phyloP scores from a whole-genome alignment of 2,797 vertebrate species.

The Clarias fuscus region DNA sequence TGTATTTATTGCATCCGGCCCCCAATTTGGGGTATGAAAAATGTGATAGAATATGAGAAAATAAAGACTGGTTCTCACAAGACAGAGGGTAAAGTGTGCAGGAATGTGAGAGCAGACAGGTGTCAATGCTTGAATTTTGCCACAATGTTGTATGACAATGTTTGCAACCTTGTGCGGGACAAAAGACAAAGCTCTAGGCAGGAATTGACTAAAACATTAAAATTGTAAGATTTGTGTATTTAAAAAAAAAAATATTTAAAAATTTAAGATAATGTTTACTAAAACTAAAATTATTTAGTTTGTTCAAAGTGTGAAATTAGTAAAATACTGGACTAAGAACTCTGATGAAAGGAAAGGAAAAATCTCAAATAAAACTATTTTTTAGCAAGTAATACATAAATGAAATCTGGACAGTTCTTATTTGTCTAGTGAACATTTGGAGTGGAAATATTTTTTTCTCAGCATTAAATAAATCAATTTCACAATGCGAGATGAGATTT shows the following conservation, averaged over 20 bases:
- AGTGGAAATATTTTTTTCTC: not conserved
- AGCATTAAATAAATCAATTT: not conserved
- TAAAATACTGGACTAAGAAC: not conserved
- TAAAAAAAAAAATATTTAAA: not conserved
- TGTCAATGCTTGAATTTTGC: no score
- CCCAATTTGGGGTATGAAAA: no score
- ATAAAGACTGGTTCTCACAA: no score
- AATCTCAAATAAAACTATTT: not conserved
- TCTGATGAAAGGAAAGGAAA: not conserved
- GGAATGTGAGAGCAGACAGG: no score
- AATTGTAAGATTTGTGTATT: not conserved
- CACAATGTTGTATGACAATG: no score
- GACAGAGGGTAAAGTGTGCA: no score
- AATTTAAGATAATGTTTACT: not conserved
- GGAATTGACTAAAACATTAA: not conserved
- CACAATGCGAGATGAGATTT: slow-evolving; percentile 8
- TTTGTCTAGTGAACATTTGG: not conserved
- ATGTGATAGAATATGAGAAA: no score
- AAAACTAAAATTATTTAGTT: not conserved
- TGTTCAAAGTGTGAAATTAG: not conserved
- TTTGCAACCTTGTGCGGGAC: no score
- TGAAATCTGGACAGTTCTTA: not conserved
- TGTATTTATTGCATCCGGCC: no score
- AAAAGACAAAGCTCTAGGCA: not conserved
- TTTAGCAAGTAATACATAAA: not conserved